Conservation (phyloP, 2,888 invertebrate species). For the Acleris holmiana region DNA sequence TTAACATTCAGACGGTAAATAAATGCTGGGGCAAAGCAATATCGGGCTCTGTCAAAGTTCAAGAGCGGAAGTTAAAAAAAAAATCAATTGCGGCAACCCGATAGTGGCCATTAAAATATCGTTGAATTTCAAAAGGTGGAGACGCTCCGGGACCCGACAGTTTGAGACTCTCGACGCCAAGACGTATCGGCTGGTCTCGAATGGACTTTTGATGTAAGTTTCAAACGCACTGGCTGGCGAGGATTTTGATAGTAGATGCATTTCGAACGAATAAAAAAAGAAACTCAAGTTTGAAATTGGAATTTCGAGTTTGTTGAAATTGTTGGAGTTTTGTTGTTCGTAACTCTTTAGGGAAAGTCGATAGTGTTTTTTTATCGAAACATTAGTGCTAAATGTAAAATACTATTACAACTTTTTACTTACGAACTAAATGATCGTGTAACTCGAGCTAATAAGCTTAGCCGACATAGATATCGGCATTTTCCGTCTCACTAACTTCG, state of each 20-base stretch:
- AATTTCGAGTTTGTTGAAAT: conserved; percentile 19
- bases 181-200: conserved; percentile 67
- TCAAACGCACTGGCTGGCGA: conserved; percentile 50
- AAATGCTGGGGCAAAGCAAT: conserved; percentile 67
- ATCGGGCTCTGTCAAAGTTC: conserved; percentile 61
- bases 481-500: conserved; percentile 48
- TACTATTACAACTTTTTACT: background rate
- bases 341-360: background rate
- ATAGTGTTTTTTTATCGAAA: background rate
- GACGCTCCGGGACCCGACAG: conserved; percentile 62
- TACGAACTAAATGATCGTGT: conserved; percentile 17
- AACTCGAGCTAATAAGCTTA: conserved; percentile 21
- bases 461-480: conserved; percentile 52
- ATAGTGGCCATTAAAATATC: conserved; percentile 83
- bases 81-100: conserved; percentile 66
- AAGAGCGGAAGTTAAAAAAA: conserved; percentile 51
- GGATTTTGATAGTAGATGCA: conserved; percentile 43
- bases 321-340: conserved; percentile 1
- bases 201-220: conserved; percentile 79
- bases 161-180: conserved; percentile 56
- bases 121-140: conserved; percentile 78
- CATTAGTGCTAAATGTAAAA: background rate
- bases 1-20: conserved; percentile 62
- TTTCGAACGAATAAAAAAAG: conserved; percentile 42
- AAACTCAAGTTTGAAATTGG: conserved; percentile 30